Base-by-base conservation (phyloP, 2,797 vertebrate species). In the Megaceryle alcyon region DNA sequence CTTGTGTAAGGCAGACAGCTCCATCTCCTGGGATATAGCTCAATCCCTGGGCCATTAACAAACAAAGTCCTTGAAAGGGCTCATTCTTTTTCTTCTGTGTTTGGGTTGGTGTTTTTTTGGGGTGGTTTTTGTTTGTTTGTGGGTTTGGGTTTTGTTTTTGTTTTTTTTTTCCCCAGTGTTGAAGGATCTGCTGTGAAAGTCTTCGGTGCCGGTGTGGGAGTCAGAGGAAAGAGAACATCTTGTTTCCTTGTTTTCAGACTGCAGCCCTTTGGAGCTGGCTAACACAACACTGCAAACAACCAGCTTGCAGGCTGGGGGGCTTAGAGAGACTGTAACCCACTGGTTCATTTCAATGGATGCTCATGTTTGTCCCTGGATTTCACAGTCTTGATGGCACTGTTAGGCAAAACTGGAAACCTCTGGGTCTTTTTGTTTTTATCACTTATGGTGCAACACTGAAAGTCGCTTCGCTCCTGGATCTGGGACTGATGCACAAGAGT, bases 31-130 rank as follows among this genome's bases (percentile, higher is more conserved):
- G 66, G 89, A 86, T 48, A 64, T 2, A 92, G 44, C 90, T 91
- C 72, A 75, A 82, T 71, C 68, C 57, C 82, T 88, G 85, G 68
- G 57, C 76, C 87, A 78, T 69, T 83, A 83, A 33, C 61, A 78
- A 83, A 33, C 61, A 78, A 25, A 77, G 75, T 51, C 82, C 82
- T 89, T 95, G 89, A 87, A 91, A 89, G 75, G 73, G 44, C 31
- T 92, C 51, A 19, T 80, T 81, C 31, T 76, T 79, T 80, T 37
- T 25, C 48, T 37, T 75, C 80, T 70, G 1, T 23, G 26, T 28
- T 51, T 51, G 14, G 48, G 48, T 28, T 51, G 39, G 39, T 39
- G 39, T 11, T 39, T 39, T 39, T 39, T 39, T 39, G 39, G 39
- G 12, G 12, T 39, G 39, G 12, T 12, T 39, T 39, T 39, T 39